A percentile compares a stretch with the other conserved stretches of the same genome.
These are phyloP conservation scores for Patiria pectinifera DNA, from an alignment of 53 echinoderm and acorn worm genomes.

Conservation along the genomic window DNA sequence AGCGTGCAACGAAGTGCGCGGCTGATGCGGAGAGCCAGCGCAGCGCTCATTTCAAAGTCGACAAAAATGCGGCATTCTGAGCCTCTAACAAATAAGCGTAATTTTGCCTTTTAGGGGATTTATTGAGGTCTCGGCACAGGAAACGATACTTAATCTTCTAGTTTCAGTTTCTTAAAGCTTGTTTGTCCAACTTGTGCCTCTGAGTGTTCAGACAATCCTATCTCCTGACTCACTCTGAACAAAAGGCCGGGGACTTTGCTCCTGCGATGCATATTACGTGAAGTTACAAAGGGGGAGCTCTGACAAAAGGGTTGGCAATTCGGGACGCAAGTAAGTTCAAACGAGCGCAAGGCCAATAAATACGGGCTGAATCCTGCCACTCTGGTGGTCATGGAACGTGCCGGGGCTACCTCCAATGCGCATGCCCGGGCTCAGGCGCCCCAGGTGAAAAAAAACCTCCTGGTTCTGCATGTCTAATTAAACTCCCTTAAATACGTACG, in stretches of 20 bases:
- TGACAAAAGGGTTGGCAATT: constrained; percentile 53
- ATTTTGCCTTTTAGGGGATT: not conserved
- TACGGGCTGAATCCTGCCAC: constrained; percentile 54
- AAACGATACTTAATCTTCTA: not conserved
- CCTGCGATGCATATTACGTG: constrained; percentile 35
- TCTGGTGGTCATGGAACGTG: constrained; percentile 62
- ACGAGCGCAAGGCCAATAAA: constrained; percentile 64
- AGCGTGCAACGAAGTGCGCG: not conserved
- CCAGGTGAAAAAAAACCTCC: constrained; percentile 54
- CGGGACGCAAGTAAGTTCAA: constrained; percentile 67
- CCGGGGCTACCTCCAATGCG: constrained; percentile 56
- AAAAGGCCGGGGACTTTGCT: constrained; percentile 39
- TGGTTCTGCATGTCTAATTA: constrained; percentile 60
- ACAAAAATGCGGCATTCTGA: not conserved
- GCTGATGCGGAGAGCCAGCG: not conserved
- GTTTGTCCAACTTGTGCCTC: not conserved
- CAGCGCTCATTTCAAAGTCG: constrained; percentile 42
- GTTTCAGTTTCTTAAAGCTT: not conserved
- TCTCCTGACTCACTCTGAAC: constrained; percentile 9
- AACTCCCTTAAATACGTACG: constrained; percentile 63
- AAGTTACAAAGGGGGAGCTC: constrained; percentile 58
- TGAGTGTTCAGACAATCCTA: not conserved
- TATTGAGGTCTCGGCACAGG: not conserved
- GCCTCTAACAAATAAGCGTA: not conserved
- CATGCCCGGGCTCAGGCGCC: constrained; percentile 59